These are phyloP conservation scores for Micromys minutus DNA, from an alignment of 2,113 vertebrate genomes.

Conservation along the genomic window DNA sequence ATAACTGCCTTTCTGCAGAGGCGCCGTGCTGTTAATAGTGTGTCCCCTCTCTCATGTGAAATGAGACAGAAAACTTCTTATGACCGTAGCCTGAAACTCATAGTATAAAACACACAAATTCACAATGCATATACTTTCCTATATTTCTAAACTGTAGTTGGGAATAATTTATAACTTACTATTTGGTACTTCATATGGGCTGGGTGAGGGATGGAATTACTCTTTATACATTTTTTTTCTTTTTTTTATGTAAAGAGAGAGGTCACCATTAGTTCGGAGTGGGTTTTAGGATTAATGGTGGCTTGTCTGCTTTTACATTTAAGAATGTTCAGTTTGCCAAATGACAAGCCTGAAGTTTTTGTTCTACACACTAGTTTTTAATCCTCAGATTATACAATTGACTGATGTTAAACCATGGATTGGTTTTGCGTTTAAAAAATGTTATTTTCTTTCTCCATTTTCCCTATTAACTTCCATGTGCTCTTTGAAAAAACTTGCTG, in stretches of 20 bases:
- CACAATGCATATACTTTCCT: background rate
- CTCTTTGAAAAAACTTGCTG: background rate
- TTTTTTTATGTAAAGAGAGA: constrained; percentile 38
- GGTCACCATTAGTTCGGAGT: background rate
- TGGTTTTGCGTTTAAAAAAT: too few species aligned
- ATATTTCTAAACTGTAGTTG: constrained; percentile 16
- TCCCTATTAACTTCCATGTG: too few species aligned
- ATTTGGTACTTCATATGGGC: constrained; percentile 17
- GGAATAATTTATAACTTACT: constrained; percentile 13
- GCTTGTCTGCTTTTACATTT: constrained; percentile 4
- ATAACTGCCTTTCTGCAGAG: background rate
- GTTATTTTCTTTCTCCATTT: too few species aligned
- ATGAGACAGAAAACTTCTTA: background rate
- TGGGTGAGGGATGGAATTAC: background rate
- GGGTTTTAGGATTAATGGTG: background rate
- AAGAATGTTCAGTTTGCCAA: background rate
- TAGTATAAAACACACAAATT: background rate
- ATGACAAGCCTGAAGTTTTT: constrained; percentile 16
- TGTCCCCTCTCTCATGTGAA: background rate
- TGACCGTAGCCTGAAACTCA: background rate
- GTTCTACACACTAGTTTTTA: background rate
- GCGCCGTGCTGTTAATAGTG: background rate
- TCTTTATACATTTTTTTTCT: constrained; percentile 42
- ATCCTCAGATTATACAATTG: background rate
- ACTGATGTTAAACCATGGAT: too few species aligned